A percentile compares a stretch with the other conserved stretches of the same genome.
These are phyloP conservation scores for Passer montanus DNA, from an alignment of 2,113 vertebrate species.

Conservation along the genomic window DNA sequence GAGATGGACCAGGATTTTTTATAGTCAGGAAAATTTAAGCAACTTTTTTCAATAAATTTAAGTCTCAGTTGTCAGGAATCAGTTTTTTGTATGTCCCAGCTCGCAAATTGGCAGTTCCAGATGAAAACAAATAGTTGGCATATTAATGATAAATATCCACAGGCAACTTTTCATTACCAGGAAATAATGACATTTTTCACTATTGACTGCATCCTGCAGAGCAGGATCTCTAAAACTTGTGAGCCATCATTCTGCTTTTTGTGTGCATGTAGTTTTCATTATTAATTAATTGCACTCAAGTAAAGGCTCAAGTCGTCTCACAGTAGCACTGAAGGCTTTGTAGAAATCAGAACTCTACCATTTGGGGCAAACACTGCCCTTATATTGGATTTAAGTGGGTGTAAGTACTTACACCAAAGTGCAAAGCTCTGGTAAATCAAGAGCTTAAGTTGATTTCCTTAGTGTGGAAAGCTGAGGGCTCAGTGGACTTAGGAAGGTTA, in stretches of 20 bases:
- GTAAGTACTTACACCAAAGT: neutral
- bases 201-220: neutral
- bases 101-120: neutral
- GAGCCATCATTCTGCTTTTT: neutral
- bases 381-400: neutral
- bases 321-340: neutral
- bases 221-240: neutral
- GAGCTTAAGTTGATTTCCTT: neutral
- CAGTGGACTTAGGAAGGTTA: neutral
- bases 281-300: neutral
- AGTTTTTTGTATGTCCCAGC: neutral
- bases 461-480: neutral
- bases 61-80: neutral
- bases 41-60: neutral
- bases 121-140: neutral
- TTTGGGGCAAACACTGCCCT: neutral
- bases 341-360: neutral
- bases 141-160: neutral
- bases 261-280: neutral
- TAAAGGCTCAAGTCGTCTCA: neutral
- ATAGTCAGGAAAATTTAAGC: neutral
- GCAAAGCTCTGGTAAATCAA: neutral
- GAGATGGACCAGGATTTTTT: neutral
- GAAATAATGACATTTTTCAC: neutral
- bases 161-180: neutral